Evolutionary conservation across 2,888 invertebrate genomes (phyloP), one percentile per base, ranked within the genome.

Genomic region (Idaea straminata): DNA sequence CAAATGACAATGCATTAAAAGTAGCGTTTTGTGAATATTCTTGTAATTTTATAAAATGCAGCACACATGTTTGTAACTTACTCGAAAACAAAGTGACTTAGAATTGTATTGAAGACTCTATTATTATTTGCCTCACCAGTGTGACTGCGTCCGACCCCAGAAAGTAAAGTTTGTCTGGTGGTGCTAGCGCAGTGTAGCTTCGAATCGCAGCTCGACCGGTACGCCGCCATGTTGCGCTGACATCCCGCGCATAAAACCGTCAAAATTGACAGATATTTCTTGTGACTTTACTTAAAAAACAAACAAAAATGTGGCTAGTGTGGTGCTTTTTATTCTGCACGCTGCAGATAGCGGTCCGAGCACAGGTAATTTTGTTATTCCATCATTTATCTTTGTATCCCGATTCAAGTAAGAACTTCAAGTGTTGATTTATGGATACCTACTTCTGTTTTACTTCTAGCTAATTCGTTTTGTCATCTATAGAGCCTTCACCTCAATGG

Each of bases 91-190:
- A 25, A 25, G 25, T 25, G 1, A 25, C 25, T 25, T 3, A 2
- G 3, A 2, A 25, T 25, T 25, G 25, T 25, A 25, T 25, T 25
- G 2, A 3, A 68, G 65, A 57, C 35, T 62, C 66, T 69, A 67
- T 71, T 68, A 62, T 68, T 72, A 68, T 67, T 66, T 61, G 62
- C 57, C 59, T 64, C 59, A 16, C 59, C 76, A 73, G 76, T 89
- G 86, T 91, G 85, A 79, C 85, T 88, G 74, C 85, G 69, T 74
- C 86, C 87, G 78, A 74, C 79, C 77, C 79, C 91, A 78, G 89
- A 92, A 91, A 91, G 89, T 91, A 89, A 90, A 90, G 85, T 88
- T 87, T 82, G 86, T 88, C 77, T 80, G 77, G 73, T 77, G 74
- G 73, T 72, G 77, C 74, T 70, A 68, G 77, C 79, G 76, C 91